Evolutionary conservation across 2,797 vertebrate species (phyloP), one percentile per base, ranked within the genome.

Genomic region (Valencia hispanica): DNA sequence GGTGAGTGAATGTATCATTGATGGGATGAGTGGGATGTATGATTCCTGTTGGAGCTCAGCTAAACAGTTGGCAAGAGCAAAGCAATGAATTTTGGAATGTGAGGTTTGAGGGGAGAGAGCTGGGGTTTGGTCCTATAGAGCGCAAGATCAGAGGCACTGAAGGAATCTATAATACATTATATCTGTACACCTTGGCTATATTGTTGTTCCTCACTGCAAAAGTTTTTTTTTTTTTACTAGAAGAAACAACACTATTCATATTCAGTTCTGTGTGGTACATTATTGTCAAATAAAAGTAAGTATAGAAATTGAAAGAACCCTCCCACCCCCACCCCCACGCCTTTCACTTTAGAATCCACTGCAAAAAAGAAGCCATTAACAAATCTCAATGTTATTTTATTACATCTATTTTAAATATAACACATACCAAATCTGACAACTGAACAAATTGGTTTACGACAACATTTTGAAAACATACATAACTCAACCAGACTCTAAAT

Each of bases 1-100:
- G 74, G 65, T 73, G 50, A 78, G 79, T 84, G 63, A 73, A 79
- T 84, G 78, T 88, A 90, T 91, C 85, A 88, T 81, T 87, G 86
- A 90, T 86, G 84, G 79, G 53, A 12, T 27, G 51, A 25, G 17
- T 47, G 74, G 87, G 71, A 85, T 69, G 65, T 79, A 73, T 78
- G 82, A 76, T 69, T 88, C 84, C 79, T 83, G 57, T 79, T 74
- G 57, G 69, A 68, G 77, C 78, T 81, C 39, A n/a, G 79, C 79
- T 77, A 84, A 79, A 88, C 68, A 85, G 88, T 79, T 77, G 77
- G 78, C 75, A 78, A 86, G 75, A 85, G 81, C 68, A 72, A 39
- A 43, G 79, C 75, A 59, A 86, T 84, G 80, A 78, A 89, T 90
- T 90, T 72, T 86, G 84, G 86, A 87, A 82, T 80, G 61, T 69